These are phyloP conservation scores for Cyprinodon variegatus DNA, from an alignment of 2,113 vertebrate genomes.

Conservation along the genomic window DNA sequence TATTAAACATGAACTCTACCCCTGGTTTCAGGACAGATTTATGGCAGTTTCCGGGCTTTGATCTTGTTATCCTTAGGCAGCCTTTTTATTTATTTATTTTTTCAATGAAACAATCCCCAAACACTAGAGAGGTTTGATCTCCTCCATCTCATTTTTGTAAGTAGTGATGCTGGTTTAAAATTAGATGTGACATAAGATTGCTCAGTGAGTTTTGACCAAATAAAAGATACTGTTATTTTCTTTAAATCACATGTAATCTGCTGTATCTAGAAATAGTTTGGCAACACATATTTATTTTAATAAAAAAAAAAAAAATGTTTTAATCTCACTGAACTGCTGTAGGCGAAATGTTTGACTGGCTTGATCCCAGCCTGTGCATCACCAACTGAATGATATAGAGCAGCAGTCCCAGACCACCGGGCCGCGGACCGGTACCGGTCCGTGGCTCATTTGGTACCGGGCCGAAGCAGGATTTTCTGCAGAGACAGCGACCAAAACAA, in stretches of 20 bases:
- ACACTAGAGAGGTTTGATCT: constrained; percentile 13
- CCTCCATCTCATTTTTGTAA: constrained; percentile 29
- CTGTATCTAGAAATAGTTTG: too few species aligned
- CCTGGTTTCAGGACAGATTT: constrained; percentile 12
- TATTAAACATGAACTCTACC: constrained; percentile 17
- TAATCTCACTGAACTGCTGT: too few species aligned
- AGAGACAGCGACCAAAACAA: too few species aligned
- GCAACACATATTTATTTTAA: too few species aligned
- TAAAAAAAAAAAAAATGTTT: too few species aligned
- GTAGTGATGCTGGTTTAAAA: constrained; percentile 39
- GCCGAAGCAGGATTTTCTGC: too few species aligned
- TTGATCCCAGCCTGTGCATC: too few species aligned
- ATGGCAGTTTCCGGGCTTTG: constrained; percentile 18
- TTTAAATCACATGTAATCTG: background rate
- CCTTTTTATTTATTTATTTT: constrained; percentile 5
- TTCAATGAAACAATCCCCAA: constrained; percentile 8
- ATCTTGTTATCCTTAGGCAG: constrained; percentile 15
- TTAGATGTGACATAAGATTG: constrained; percentile 26
- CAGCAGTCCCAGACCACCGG: too few species aligned
- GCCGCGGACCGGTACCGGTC: too few species aligned
- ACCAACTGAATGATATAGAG: too few species aligned
- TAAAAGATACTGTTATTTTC: background rate
- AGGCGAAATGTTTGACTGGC: too few species aligned
- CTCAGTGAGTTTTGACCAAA: background rate
- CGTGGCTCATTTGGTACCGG: too few species aligned